These are phyloP conservation scores for Leptopilina myrica DNA, from an alignment of 2,888 invertebrate species.

Conservation along the genomic window DNA sequence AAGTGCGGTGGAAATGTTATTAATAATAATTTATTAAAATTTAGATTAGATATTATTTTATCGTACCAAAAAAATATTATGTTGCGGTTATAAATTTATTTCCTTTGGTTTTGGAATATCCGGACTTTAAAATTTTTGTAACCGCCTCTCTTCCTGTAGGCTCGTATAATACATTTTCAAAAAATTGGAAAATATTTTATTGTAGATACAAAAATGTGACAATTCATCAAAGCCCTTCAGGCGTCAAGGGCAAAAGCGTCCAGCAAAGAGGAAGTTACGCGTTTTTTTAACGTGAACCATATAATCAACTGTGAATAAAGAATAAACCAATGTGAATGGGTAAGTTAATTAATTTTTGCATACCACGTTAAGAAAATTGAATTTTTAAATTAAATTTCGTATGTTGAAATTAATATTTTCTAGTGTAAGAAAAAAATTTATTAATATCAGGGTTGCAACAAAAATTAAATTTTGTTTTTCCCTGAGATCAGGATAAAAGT, in stretches of 20 bases:
- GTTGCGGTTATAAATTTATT: too few relatives aligned
- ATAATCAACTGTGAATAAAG: neutral
- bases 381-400: neutral
- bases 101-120: neutral
- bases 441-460: too few relatives aligned
- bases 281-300: neutral
- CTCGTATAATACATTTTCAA: neutral
- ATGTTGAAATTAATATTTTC: too few relatives aligned
- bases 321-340: neutral
- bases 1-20: too few relatives aligned
- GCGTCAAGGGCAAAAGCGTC: neutral
- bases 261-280: neutral
- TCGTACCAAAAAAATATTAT: too few relatives aligned
- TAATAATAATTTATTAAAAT: too few relatives aligned
- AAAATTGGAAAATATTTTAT: neutral
- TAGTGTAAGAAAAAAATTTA: too few relatives aligned
- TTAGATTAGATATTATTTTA: too few relatives aligned
- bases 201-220: neutral
- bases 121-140: neutral
- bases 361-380: neutral
- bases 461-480: too few relatives aligned
- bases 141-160: neutral
- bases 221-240: neutral
- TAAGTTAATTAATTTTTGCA: neutral
- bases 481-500: too few relatives aligned